These are phyloP conservation scores for Adela reaumurella DNA, from an alignment of 2,888 invertebrate genomes.

Conservation along the genomic window DNA sequence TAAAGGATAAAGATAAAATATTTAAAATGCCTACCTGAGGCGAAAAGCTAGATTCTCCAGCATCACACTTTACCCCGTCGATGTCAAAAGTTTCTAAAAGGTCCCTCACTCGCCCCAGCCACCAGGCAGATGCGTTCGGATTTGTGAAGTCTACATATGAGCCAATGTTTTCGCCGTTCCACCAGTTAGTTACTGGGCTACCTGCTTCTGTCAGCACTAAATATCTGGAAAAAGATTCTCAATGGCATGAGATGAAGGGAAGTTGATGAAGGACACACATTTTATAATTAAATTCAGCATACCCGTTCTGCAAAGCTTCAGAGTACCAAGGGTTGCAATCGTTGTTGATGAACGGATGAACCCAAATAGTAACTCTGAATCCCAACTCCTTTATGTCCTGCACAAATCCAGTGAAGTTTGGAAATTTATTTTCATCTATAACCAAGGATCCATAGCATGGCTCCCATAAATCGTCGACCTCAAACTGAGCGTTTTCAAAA, in stretches of 20 bases:
- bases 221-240: slow-evolving; percentile 25
- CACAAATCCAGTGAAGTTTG: slow-evolving; percentile 61
- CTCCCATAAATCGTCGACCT: slow-evolving; percentile 89
- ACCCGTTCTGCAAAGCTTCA: slow-evolving; percentile 55
- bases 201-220: slow-evolving; percentile 44
- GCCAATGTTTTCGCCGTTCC: slow-evolving; percentile 47
- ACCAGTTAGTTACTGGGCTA: slow-evolving; percentile 46
- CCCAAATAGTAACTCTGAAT: slow-evolving; percentile 77
- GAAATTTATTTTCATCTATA: slow-evolving; percentile 69
- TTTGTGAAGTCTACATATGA: slow-evolving; percentile 73
- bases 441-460: slow-evolving; percentile 76
- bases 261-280: no score
- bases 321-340: slow-evolving; percentile 62
- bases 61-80: slow-evolving; percentile 79
- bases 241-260: no score
- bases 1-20: neutral
- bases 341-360: slow-evolving; percentile 81
- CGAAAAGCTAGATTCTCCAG: slow-evolving; percentile 68
- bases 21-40: slow-evolving; percentile 58
- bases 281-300: slow-evolving; percentile 15
- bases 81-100: slow-evolving; percentile 61
- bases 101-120: slow-evolving; percentile 41
- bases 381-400: slow-evolving; percentile 58
- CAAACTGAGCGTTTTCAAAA: slow-evolving; percentile 70
- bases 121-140: slow-evolving; percentile 62